These are phyloP conservation scores for Oncorhynchus gorbuscha DNA, from an alignment of 2,113 vertebrate genomes.

Conservation along the genomic window DNA sequence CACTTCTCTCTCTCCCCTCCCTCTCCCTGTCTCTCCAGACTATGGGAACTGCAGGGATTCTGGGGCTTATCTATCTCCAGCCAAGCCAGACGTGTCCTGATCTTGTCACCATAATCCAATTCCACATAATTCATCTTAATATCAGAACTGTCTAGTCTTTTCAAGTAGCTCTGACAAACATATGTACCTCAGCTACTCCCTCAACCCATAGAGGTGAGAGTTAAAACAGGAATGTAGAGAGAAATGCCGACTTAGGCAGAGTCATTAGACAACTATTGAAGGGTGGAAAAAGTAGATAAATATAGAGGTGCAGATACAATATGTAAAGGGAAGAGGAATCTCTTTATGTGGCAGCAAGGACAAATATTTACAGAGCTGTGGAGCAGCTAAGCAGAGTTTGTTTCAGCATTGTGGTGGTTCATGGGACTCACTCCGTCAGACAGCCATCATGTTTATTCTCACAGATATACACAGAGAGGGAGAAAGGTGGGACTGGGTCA, in stretches of 20 bases:
- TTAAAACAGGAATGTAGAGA: background rate
- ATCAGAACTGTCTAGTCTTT: slow-evolving; percentile 21
- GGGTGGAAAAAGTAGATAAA: background rate
- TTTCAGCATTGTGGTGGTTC: background rate
- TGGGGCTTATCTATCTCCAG: slow-evolving; percentile 55
- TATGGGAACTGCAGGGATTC: slow-evolving; percentile 54
- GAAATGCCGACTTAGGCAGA: too few relatives aligned
- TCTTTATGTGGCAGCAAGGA: background rate
- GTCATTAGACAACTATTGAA: too few relatives aligned
- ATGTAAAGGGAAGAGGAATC: background rate
- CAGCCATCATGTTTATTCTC: background rate
- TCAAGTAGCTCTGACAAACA: slow-evolving; percentile 16
- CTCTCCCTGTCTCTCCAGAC: slow-evolving; percentile 23
- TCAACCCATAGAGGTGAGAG: background rate
- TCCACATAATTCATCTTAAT: slow-evolving; percentile 48
- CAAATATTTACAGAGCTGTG: background rate
- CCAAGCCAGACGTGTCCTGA: slow-evolving; percentile 54
- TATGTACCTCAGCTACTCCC: background rate
- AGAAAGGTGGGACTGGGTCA: background rate
- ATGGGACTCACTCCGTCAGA: background rate
- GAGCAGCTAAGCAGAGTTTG: background rate
- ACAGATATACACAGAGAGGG: background rate
- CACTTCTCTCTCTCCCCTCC: background rate
- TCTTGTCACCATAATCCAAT: slow-evolving; percentile 61
- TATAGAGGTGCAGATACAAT: background rate